phyloP scores from a whole-genome alignment of 1,140 invertebrate genomes.

The Formica selysi region DNA sequence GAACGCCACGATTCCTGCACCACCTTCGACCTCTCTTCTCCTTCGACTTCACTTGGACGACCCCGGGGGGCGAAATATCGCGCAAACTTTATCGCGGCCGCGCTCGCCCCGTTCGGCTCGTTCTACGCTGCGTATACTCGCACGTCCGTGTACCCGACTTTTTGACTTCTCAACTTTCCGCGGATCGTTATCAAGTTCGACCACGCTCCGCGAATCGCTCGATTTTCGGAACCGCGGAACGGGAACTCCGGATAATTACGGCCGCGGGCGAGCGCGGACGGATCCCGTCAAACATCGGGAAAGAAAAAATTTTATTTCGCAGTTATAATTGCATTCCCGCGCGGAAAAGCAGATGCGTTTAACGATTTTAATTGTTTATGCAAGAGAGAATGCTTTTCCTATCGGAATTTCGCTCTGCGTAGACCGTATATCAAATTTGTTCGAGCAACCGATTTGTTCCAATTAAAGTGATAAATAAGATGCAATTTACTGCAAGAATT shows the following conservation, averaged over 20 bases:
- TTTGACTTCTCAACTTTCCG: constrained; percentile 54
- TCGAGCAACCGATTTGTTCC: constrained; percentile 16
- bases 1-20: constrained; percentile 15
- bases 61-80: constrained; percentile 60
- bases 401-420: not conserved
- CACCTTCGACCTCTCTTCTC: constrained; percentile 39
- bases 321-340: constrained; percentile 47
- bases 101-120: not conserved
- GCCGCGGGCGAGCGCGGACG: constrained; percentile 15
- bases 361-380: constrained; percentile 48
- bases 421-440: not conserved
- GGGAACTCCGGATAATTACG: constrained; percentile 47
- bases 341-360: constrained; percentile 25
- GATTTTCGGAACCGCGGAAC: constrained; percentile 55
- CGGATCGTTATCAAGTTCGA: constrained; percentile 62
- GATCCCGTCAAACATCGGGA: constrained; percentile 1
- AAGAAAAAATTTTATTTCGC: constrained; percentile 46
- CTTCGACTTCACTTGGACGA: constrained; percentile 25
- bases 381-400: not conserved
- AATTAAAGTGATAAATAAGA: constrained; percentile 31
- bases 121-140: not conserved
- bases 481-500: constrained; percentile 16
- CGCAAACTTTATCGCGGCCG: constrained; percentile 60
- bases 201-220: constrained; percentile 46
- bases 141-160: constrained; percentile 8